Base-by-base conservation (phyloP, 2,888 invertebrate species). In the Copidosoma aretas region DNA sequence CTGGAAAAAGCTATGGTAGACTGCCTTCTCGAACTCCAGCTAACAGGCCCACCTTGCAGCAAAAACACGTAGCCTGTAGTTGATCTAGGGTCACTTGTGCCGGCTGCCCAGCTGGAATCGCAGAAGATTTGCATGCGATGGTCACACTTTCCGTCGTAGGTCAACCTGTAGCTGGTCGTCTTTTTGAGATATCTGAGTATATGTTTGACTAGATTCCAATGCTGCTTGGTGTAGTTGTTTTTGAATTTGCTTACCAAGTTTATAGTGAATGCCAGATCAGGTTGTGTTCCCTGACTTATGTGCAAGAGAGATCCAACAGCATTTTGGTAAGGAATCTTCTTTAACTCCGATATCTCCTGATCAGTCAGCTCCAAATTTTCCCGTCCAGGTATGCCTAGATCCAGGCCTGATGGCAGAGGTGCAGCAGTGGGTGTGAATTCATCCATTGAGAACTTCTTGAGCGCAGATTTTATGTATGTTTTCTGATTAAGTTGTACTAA, bases 41-140 rank as follows among this genome's bases (percentile, higher is more conserved):
- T 58, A 32, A 74, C 60, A 46, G 54, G 39, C 51, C 74, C 73
- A 15, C 72, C 68, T 57, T 54, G 73, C 19, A 74, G 22, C 19
- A 65, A 64, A 1, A 73, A 73, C 49, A 73, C 32, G 21, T 70
- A 71, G n/a, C 72, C 74, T 10, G 69, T 58, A 8, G 72, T 72
- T 10, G 73, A 72, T 21, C 64, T 70, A 2, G 72, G 68, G 39
- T 72, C 68, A n/a, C 71, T 19, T 19, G 64, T 63, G 51, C 74
- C 73, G 71, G 66, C 64, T 53, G 74, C 60, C n/a, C 67, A 76
- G 46, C 72, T 75, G 32, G 75, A 69, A 70, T 77, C 75, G 39
- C 75, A 65, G 10, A 67, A 60, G 21, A 72, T 74, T 68, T 75
- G 70, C 54, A 76, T 49, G 15, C 49, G 12, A 14, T 12, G 0